Percentiles rank a stretch among this genome's conserved stretches.
phyloP scores from a whole-genome alignment of 2,113 vertebrate species.

The Hystrix brachyura region DNA sequence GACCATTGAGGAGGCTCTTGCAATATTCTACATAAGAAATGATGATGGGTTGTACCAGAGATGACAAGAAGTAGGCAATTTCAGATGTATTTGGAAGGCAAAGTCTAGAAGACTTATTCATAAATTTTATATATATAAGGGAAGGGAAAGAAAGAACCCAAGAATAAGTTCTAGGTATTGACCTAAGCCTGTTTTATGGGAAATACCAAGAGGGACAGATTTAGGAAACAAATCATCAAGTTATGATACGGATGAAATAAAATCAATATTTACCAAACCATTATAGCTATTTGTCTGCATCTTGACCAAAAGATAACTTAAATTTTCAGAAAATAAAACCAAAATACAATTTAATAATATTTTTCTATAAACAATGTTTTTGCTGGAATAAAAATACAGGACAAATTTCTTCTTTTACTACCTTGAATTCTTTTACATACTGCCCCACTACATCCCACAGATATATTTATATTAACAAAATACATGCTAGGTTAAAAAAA shows the following conservation, averaged over 20 bases:
- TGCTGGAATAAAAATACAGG: conserved; percentile 19
- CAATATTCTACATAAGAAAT: conserved; percentile 26
- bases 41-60: neutral
- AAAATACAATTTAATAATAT: neutral
- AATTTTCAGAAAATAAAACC: conserved; percentile 28
- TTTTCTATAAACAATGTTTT: conserved; percentile 31
- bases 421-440: neutral
- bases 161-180: neutral
- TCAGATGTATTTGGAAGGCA: neutral
- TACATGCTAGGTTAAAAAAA: neutral
- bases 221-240: conserved; percentile 35
- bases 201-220: neutral
- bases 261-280: conserved; percentile 64
- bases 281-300: neutral
- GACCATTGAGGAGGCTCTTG: neutral
- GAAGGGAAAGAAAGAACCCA: conserved; percentile 27
- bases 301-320: neutral
- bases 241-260: conserved; percentile 53
- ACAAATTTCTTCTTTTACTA: neutral
- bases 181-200: neutral
- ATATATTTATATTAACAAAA: neutral
- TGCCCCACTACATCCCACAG: neutral
- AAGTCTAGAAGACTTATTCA: neutral
- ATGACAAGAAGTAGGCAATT: neutral
- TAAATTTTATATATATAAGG: neutral